Base-by-base conservation (phyloP, 2,113 vertebrate genomes). In the Excalfactoria chinensis region DNA sequence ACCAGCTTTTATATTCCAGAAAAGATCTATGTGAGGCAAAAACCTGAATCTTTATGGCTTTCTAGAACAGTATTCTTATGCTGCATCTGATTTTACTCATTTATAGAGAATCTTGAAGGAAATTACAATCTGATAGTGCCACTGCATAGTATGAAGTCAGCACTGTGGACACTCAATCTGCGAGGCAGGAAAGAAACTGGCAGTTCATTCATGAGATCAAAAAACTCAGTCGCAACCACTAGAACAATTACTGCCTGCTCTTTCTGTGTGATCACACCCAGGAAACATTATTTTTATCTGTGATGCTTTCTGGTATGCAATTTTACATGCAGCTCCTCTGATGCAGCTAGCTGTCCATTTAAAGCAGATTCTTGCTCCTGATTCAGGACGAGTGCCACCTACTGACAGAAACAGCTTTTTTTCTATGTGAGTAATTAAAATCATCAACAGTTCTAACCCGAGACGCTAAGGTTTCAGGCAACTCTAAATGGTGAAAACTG, bases 361-460 rank as follows among this genome's bases (percentile, higher is more conserved):
- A 1, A 44, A 77, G 19, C 1, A 25, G 41, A 6, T 15, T 46
- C 35, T 81, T 30, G 7, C 20, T 49, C 35, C 43, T 70, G 28
- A 43, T 62, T 88, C 58, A 17, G 37, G 74, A 73, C 1, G 4
- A 84, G 41, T 84, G 83, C 66, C 93, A 90, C n/a, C 84, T 92
- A 51, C 67, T 67, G 93, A 79, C 81, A n/a, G 55, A 46, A 77
- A 78, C 32, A 83, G 20, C 37, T 76, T 41, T 8, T 55, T 56
- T 89, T 88, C 71, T 75, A 30, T 73, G 76, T 58, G 51, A 26
- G 63, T 48, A 58, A 41, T 73, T 78, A 84, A 76, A 90, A 60
- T 59, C 1, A 64, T 78, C 53, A 53, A 30, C 66, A 79, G 69
- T 60, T 59, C 14, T 71, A 55, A 58, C 20, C 32, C 4, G 4